Evolutionary conservation across 2,888 invertebrate species (phyloP), one percentile per base, ranked within the genome.

Genomic region (Drosophila lutescens): DNA sequence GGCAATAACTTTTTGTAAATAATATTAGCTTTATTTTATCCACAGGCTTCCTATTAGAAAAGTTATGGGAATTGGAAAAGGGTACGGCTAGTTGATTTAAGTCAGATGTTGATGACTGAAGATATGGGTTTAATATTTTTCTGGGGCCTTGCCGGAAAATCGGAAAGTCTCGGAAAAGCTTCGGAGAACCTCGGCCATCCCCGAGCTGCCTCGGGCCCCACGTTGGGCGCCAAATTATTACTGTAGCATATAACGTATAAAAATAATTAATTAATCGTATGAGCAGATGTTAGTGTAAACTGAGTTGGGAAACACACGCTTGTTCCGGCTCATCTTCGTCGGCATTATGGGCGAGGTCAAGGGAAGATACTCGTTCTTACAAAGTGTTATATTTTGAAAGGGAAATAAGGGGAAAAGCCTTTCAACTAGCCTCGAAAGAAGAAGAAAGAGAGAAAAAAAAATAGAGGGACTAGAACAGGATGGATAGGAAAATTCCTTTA

Each of bases 111-210:
- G 26, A 26, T 26, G 26, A 26, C 26, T 26, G 26, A 26, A 46
- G 46, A 46, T 46, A 46, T 46, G 46, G 46, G 46, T 46, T 46
- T 26, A 46, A 46, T 26, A 46, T 46, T 46, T 46, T 26, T n/a
- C 46, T 26, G 46, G 46, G 26, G 26, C 46, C 46, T 46, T 26
- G 46, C 46, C 46, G 46, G n/a, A 46, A 46, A 26, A n/a, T 44
- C 46, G 46, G 46, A 26, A n/a, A n/a, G 26, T 46, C 46, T 46
- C 46, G 46, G 46, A 46, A 26, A 46, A 46, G 46, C 46, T 46
- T 46, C 26, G 46, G 26, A 46, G n/a, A 46, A 46, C 46, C 26
- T 46, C 26, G 46, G 26, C n/a, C 26, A 47, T 47, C n/a, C 46
- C 46, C 46, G 46, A 47, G 26, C 46, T 15, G 46, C 46, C 9